A percentile compares a stretch with the other conserved stretches of the same genome.
Conservation (phyloP, 92 coral and sea anemone genomes). For the Palythoa grandis region DNA sequence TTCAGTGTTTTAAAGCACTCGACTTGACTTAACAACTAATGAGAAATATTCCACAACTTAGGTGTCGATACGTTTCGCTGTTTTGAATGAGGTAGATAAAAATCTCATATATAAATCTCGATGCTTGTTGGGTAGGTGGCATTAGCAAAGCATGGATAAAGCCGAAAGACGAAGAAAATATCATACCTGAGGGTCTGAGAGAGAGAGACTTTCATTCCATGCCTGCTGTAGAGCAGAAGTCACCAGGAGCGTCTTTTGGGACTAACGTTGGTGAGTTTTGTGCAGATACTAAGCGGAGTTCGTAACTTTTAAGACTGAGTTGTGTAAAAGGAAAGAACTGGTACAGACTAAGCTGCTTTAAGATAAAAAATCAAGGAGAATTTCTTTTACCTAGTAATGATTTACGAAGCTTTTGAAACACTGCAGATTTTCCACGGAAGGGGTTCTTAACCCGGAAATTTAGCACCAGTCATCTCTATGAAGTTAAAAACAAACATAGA, state of each 20-base stretch:
- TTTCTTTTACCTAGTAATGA: too few species aligned
- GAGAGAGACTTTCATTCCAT: slow-evolving; percentile 90
- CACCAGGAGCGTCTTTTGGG: slow-evolving; percentile 85
- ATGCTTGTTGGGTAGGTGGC: slow-evolving; percentile 64
- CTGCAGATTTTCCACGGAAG: too few species aligned
- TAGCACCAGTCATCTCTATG: too few species aligned
- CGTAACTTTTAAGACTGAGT: not conserved
- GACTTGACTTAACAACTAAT: too few species aligned
- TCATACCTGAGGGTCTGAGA: slow-evolving; percentile 88
- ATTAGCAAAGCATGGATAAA: slow-evolving; percentile 75
- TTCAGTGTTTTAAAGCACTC: too few species aligned
- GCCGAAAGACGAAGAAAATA: slow-evolving; percentile 74
- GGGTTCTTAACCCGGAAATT: too few species aligned
- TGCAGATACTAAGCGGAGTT: not conserved
- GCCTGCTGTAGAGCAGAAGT: slow-evolving; percentile 77
- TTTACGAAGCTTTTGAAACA: too few species aligned
- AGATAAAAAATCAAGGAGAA: too few species aligned
- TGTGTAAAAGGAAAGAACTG: too few species aligned
- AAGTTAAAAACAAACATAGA: too few species aligned
- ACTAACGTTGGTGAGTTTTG: slow-evolving; percentile 80
- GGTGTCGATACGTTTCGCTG: not conserved
- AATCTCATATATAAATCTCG: not conserved
- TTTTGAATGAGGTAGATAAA: not conserved
- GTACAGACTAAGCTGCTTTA: too few species aligned
- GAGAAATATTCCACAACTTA: too few species aligned